Base-by-base conservation (phyloP, 1,140 invertebrate genomes). In the Cotesia chilonis region DNA sequence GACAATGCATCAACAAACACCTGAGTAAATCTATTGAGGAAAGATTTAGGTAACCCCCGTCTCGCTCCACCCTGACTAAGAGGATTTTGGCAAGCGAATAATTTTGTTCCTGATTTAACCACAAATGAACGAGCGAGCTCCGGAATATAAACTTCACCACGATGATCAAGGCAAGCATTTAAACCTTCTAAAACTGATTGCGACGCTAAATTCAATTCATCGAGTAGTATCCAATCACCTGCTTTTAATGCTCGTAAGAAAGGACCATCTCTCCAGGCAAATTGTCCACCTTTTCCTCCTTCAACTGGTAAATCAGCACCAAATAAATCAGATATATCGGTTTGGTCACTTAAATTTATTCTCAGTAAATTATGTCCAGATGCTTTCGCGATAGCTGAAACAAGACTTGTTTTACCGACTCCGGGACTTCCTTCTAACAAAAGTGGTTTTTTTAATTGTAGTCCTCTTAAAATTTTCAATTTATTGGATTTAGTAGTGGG, bases 71-170 rank as follows among this genome's bases (percentile, higher is more conserved):
- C 98, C 88, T 99, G 95, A 80, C 91, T 92, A n/a, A 96, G 87
- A 0, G 98, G 98, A 90, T 99, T 99, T 88, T 99, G 98, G 84
- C 97, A 99, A 9, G 94, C 98, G 87, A 99, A 99, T 51, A 99
- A 91, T 78, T 94, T 91, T 0, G 96, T 98, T 65, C 89, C 87
- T 70, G 88, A 79, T 73, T 92, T 90, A 0, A 99, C 90, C 69
- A 89, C 86, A 82, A 99, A 99, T 0, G 92, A 94, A 52, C 70
- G 69, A 52, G 93, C 94, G 0, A 99, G 87, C 88, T 99, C 98
- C 1, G 98, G 96, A 68, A 99, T 94, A 81, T 92, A 99, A 12
- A 99, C 91, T 87, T 98, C 96, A 3, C 95, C 96, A 79, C 98
- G 89, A 84, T 99, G 98, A 90, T 99, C 98, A 12, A 99, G 90